These are phyloP conservation scores for Lepisosteus osseus DNA, from an alignment of 2,113 vertebrate species.

Conservation along the genomic window DNA sequence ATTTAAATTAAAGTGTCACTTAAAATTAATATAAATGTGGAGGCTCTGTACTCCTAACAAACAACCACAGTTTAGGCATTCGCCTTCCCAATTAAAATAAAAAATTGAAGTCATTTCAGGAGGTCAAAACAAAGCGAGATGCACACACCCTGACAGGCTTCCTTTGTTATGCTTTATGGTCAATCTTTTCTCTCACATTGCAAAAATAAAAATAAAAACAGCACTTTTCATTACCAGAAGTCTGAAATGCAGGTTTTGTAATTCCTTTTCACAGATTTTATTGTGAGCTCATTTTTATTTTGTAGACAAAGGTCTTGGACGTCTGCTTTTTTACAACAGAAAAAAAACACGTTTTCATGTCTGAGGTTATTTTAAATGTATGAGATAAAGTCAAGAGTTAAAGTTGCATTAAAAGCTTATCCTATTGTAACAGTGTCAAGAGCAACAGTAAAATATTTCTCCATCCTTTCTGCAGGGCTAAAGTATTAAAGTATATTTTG, in stretches of 20 bases:
- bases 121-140: conserved; percentile 20
- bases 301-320: too few relatives aligned
- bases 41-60: conserved; percentile 30
- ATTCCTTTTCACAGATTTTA: not conserved
- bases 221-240: not conserved
- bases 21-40: conserved; percentile 37
- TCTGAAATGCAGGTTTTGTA: not conserved
- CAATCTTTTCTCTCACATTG: conserved; percentile 3
- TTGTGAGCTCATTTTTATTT: too few relatives aligned
- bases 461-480: too few relatives aligned
- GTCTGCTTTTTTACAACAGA: too few relatives aligned
- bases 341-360: too few relatives aligned
- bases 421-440: too few relatives aligned
- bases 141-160: not conserved
- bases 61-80: conserved; percentile 23
- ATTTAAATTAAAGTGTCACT: conserved; percentile 44
- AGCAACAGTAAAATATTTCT: too few relatives aligned
- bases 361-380: too few relatives aligned
- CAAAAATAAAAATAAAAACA: not conserved
- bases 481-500: too few relatives aligned
- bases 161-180: conserved; percentile 12
- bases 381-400: too few relatives aligned
- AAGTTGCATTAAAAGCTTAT: too few relatives aligned
- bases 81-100: conserved; percentile 26
- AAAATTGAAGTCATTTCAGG: conserved; percentile 29